phyloP scores from a whole-genome alignment of 1,140 invertebrate species.

The Lanistes nyassanus region DNA sequence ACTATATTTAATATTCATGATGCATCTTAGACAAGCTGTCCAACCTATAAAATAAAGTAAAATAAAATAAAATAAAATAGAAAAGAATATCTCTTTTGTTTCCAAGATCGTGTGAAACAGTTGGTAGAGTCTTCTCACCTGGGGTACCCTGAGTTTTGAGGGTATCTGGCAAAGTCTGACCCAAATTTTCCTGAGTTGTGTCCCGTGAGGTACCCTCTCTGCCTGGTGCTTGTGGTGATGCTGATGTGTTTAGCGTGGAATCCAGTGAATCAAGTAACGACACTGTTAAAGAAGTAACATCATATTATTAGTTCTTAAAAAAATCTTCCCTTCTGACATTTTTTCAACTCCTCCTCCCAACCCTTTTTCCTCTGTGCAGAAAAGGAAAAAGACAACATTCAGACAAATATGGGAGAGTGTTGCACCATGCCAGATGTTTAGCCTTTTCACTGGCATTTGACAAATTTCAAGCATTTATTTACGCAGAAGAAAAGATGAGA shows the following conservation, averaged over 20 bases:
- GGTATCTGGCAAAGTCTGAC: slow-evolving; percentile 41
- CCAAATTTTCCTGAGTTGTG: slow-evolving; percentile 40
- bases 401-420: too few relatives aligned
- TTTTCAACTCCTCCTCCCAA: not conserved
- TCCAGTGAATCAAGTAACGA: slow-evolving; percentile 50
- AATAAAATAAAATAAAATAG: too few relatives aligned
- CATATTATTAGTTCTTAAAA: not conserved
- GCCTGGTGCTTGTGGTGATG: slow-evolving; percentile 42
- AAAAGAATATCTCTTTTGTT: too few relatives aligned
- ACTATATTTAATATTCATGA: not conserved
- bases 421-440: too few relatives aligned
- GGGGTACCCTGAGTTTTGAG: slow-evolving; percentile 54
- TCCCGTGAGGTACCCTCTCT: slow-evolving; percentile 28
- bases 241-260: slow-evolving; percentile 62
- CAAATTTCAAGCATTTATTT: not conserved
- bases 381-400: too few relatives aligned
- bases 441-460: not conserved
- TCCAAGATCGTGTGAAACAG: not conserved
- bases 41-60: too few relatives aligned
- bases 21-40: not conserved
- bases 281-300: slow-evolving; percentile 36
- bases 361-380: not conserved
- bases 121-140: slow-evolving; percentile 35
- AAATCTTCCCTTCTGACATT: too few relatives aligned
- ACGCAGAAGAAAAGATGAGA: not conserved